Percentiles rank a stretch among this genome's conserved stretches.
These are phyloP conservation scores for Scolopax mira DNA, from an alignment of 2,113 vertebrate species.

Conservation along the genomic window DNA sequence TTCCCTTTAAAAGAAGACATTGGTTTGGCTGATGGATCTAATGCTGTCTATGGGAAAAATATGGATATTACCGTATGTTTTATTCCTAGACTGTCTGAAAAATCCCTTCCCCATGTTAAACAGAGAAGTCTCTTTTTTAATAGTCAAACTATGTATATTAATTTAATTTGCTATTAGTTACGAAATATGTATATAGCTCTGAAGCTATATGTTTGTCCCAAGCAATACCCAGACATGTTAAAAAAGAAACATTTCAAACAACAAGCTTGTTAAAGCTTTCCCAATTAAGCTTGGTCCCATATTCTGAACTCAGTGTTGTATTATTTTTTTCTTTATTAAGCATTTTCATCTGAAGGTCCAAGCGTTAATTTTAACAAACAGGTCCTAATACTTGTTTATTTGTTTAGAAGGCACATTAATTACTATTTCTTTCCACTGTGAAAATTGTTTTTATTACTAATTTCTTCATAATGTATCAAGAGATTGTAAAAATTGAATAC, in stretches of 20 bases:
- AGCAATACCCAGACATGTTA: not conserved
- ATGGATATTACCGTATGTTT: not conserved
- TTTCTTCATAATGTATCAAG: slow-evolving; percentile 49
- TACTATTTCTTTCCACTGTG: slow-evolving; percentile 25
- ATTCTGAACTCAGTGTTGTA: not conserved
- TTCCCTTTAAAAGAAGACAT: not conserved
- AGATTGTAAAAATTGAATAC: not conserved
- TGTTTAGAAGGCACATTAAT: not conserved
- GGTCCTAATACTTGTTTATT: slow-evolving; percentile 4
- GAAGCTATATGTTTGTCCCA: not conserved
- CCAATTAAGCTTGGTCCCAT: not conserved
- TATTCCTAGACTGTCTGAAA: not conserved
- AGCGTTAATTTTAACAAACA: slow-evolving; percentile 24
- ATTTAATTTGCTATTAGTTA: not conserved
- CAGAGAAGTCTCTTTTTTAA: not conserved
- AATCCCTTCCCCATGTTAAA: not conserved
- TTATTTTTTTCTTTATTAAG: slow-evolving; percentile 17
- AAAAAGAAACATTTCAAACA: not conserved
- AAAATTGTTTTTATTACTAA: slow-evolving; percentile 61
- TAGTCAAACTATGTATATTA: not conserved
- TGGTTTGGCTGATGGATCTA: not conserved
- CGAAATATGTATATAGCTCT: not conserved
- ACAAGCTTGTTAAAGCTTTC: not conserved
- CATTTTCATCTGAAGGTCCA: not conserved
- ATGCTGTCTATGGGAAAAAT: not conserved